Percentiles rank a stretch among this genome's conserved stretches.
phyloP scores from a whole-genome alignment of 2,113 vertebrate genomes.

The Tinamus guttatus region DNA sequence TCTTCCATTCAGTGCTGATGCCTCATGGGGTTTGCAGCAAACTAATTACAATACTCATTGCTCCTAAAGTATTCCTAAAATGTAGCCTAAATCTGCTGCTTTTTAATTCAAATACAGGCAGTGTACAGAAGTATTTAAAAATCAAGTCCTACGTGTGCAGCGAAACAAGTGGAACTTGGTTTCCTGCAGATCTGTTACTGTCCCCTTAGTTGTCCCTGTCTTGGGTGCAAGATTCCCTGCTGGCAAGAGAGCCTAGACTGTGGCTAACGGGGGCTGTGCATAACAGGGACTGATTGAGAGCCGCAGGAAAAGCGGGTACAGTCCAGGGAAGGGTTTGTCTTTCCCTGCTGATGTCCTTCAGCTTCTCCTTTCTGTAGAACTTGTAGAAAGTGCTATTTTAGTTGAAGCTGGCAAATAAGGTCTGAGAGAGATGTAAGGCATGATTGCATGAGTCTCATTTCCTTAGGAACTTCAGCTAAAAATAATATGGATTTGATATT shows the following conservation, averaged over 20 bases:
- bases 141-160: not conserved
- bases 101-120: not conserved
- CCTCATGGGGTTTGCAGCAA: not conserved
- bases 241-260: not conserved
- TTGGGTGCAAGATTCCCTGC: not conserved
- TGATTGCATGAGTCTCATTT: not conserved
- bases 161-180: not conserved
- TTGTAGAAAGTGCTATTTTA: not conserved
- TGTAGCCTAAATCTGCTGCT: not conserved
- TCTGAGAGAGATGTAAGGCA: not conserved
- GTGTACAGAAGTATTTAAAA: not conserved
- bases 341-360: not conserved
- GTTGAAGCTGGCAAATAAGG: not conserved
- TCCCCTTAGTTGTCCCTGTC: not conserved
- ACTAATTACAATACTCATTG: not conserved
- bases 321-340: not conserved
- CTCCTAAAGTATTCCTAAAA: no score
- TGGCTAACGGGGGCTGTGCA: not conserved
- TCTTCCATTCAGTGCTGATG: not conserved
- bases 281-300: not conserved
- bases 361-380: not conserved
- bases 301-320: not conserved
- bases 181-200: not conserved
- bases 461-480: not conserved
- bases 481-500: not conserved